Evolutionary conservation across 2,113 vertebrate genomes (phyloP), one percentile per base, ranked within the genome.

Genomic region (Erpornis zantholeuca): DNA sequence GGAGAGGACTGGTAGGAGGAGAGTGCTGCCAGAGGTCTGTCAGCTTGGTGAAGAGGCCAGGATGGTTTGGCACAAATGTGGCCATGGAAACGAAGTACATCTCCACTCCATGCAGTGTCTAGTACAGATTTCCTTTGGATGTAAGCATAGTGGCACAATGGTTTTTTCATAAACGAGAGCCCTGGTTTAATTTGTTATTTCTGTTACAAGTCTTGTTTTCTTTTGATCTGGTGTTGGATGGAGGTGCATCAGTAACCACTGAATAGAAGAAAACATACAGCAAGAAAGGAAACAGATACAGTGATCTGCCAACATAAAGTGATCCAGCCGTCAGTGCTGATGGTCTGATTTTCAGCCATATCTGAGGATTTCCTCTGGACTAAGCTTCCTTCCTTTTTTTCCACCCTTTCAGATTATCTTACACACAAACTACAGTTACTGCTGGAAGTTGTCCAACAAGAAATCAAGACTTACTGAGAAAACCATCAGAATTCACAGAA

Each of bases 391-490:
- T 63, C n/a, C 29, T 77, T 73, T 45, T 47, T 52, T 40, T 1
- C 25, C n/a, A 28, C 21, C 42, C 31, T 91, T 97, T 63, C 94
- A 98, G 98, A 97, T 96, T 91, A 77, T 65, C 81, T 98, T 66
- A 98, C 97, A 12, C 40, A 94, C 85, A 97, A 98, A 78, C 88
- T 98, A 50, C 98, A 98, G 94, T 86, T 98, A 59, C 93, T 98
- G 64, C 91, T 98, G 94, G 97, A 98, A 93, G 97, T 98, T 64
- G 95, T 98, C 29, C 96, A 96, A 90, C 97, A 98, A 88, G 98
- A 98, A 92, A 95, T 97, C 87, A 96, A 95, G 87, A 98, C 97
- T 35, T 98, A 97, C 53, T 98, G 88, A 98, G 53, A 80, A 81
- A 88, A 60, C 25, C 36, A 70, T n/a, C 69, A 59, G 38, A 59